Conservation (phyloP, 2,888 invertebrate genomes). For the Cynaeus angustus region DNA sequence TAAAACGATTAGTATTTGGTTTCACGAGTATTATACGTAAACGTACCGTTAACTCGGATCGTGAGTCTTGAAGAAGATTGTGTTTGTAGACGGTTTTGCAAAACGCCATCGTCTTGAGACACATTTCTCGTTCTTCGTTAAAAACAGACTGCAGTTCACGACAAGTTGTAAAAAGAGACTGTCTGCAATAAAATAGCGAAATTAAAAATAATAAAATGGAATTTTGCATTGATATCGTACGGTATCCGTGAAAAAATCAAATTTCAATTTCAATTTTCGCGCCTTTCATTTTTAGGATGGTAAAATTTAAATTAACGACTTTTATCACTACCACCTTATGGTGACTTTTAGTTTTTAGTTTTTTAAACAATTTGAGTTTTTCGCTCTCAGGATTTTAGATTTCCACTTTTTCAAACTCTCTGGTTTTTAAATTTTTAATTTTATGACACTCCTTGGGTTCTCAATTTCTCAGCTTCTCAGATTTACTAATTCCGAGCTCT, state of each 20-base stretch:
- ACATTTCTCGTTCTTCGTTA: conserved; percentile 84
- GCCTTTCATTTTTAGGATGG: no score
- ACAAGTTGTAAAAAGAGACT: conserved; percentile 78
- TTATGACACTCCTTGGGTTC: no score
- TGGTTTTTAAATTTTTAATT: no score
- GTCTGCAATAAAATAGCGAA: conserved; percentile 68
- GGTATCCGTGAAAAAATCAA: conserved; percentile 1
- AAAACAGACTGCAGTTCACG: conserved; percentile 87
- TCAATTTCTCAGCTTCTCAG: no score
- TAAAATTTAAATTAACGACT: no score
- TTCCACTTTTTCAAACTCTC: no score
- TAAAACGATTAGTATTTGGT: no score
- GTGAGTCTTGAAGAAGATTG: conserved; percentile 50
- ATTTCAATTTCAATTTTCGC: not conserved
- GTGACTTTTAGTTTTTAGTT: no score
- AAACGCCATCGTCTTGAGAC: conserved; percentile 87
- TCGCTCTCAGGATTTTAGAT: no score
- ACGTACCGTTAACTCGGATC: conserved; percentile 53
- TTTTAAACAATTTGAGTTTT: no score
- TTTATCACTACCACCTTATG: no score
- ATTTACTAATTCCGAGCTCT: no score
- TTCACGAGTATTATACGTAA: not conserved
- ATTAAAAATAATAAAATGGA: conserved; percentile 40
- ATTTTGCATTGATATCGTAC: not conserved
- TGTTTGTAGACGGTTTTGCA: conserved; percentile 79